phyloP scores from a whole-genome alignment of 2,888 invertebrate genomes.

The Parnassius smintheus region DNA sequence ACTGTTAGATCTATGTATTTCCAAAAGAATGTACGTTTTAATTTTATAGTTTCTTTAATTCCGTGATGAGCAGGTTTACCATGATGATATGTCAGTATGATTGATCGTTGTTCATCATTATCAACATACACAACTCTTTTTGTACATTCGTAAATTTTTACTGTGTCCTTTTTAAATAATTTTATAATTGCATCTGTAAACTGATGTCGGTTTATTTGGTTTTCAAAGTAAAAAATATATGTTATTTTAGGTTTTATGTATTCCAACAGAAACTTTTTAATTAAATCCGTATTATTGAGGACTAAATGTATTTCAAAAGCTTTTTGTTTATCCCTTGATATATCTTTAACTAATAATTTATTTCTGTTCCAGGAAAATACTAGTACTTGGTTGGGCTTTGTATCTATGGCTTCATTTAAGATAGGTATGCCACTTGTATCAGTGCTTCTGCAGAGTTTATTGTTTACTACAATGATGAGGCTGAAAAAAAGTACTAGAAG shows the following conservation, averaged over 20 bases:
- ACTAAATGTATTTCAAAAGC: no score
- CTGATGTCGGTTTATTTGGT: background rate
- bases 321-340: no score
- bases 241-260: no score
- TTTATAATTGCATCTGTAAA: background rate
- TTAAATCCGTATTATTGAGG: no score
- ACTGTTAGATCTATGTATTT: background rate
- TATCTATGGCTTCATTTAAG: background rate
- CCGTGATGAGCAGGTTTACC: background rate
- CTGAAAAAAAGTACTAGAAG: no score
- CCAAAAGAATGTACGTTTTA: background rate
- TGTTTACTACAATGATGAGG: no score
- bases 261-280: no score
- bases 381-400: no score
- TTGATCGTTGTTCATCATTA: background rate
- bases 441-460: no score
- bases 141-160: background rate
- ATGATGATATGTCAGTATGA: background rate
- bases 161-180: no score
- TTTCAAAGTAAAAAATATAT: background rate
- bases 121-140: background rate
- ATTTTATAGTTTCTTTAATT: background rate
- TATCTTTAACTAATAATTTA: no score
- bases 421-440: background rate
- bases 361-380: no score